phyloP scores from a whole-genome alignment of 2,113 vertebrate species.

The Salvelinus sp. region DNA sequence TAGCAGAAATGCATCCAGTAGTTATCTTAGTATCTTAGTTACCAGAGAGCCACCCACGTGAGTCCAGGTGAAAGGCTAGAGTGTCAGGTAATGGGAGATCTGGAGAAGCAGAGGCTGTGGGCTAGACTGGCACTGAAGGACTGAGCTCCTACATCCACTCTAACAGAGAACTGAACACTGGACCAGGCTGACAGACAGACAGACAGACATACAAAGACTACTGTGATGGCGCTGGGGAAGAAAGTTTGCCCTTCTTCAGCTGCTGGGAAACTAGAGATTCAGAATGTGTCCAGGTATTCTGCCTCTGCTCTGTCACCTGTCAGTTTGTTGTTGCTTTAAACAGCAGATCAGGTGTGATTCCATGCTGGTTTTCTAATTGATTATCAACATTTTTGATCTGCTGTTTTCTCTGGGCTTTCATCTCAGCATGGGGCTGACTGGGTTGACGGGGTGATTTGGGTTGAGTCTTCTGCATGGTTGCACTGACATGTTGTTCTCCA shows the following conservation, averaged over 20 bases:
- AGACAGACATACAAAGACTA: slow-evolving; percentile 6
- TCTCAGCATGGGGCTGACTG: not conserved
- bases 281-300: slow-evolving; percentile 69
- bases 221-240: slow-evolving; percentile 50
- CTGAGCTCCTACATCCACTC: slow-evolving; percentile 9
- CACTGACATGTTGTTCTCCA: not conserved
- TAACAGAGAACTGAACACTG: slow-evolving; percentile 12
- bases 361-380: not conserved
- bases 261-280: slow-evolving; percentile 72
- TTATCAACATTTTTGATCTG: slow-evolving; percentile 3
- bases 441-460: not conserved
- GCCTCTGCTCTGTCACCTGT: slow-evolving; percentile 1
- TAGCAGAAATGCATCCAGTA: not conserved
- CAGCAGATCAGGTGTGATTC: not conserved
- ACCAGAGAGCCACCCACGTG: slow-evolving; percentile 43
- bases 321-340: not conserved
- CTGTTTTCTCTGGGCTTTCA: slow-evolving; percentile 5
- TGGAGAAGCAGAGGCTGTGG: slow-evolving; percentile 26
- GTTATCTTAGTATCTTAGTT: slow-evolving; percentile 40
- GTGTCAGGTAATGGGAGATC: slow-evolving; percentile 62
- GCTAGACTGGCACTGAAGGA: slow-evolving; percentile 15
- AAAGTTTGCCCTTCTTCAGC: slow-evolving; percentile 70
- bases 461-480: slow-evolving; percentile 24
- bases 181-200: not conserved
- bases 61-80: slow-evolving; percentile 59